Evolutionary conservation across 1,140 invertebrate species (phyloP), one percentile per base, ranked within the genome.

Genomic region (Heliconius congener): DNA sequence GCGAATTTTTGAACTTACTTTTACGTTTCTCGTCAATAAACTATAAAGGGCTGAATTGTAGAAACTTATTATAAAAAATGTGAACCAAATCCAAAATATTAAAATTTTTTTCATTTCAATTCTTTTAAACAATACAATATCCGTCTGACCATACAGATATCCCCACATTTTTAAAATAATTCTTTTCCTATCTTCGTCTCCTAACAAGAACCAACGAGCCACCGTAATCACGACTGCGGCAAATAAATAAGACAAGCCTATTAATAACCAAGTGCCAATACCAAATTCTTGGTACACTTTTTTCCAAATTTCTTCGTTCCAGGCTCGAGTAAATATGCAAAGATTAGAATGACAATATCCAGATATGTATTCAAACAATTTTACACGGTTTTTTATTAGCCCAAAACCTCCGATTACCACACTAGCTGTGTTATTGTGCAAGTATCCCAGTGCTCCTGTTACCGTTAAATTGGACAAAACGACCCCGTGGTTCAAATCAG

Each of bases 11-110:
- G 52, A 42, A 55, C 72, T 81, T 50, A 81, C 77, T 23, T 85
- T 83, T 19, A 84, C 73, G 52, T 79, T 82, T 3, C 82, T 81
- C 13, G 90, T 86, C n/a, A 86, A 80, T 73, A 90, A 80, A 79
- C 85, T 90, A 37, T 78, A 85, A 71, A 86, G 83, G 42, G 84
- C 85, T 19, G 89, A 88, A 52, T 81, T 89, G 72, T 91, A 91
- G 78, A 91, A 90, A 71, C 78, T 90, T 2, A 30, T 82, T 8
- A 91, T 85, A n/a, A 87, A 90, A 81, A 87, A 91, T 70, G 89
- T 84, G 70, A 89, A 91, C 85, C 83, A 86, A 81, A 90, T 84
- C 90, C 90, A 91, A 72, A 77, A 79, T 50, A 87, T 52, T 1
- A 90, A 30, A 37, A 90, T 78, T 2, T 74, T 71, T 79, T 84